Base-by-base conservation (phyloP, 2,113 vertebrate species). In the Neofelis nebulosa region DNA sequence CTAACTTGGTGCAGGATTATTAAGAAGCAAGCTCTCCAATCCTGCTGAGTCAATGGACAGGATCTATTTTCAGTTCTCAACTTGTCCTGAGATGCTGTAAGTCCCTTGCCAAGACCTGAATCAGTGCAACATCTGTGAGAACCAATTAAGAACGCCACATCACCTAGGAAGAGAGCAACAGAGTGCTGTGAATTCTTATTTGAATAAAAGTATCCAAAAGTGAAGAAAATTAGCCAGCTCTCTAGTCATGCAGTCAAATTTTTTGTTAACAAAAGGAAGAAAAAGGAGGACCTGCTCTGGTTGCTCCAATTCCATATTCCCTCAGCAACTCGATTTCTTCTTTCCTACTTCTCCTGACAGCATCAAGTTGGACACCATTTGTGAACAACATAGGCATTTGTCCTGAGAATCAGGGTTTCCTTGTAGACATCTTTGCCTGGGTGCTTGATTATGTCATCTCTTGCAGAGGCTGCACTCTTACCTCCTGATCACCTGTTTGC, bases 51-150 rank as follows among this genome's bases (percentile, higher is more conserved):
- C 97, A 94, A 79, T 41, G 76, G 29, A 18, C 41, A 92, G 94
- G 66, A 88, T 96, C 87, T 94, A 94, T 96, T 98, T 97, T 97
- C 90, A 95, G 83, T 96, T 97, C 88, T 89, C 45, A 48, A 73
- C 95, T 96, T 98, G 94, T 95, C 94, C 95, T 88, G 68, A 97
- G 87, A 90, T 1, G n/a, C 87, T 96, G 69, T 52, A 68, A 96
- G 57, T n/a, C 65, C 92, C 87, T 95, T 85, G 94, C 96, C 96
- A 97, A 95, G 71, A 78, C 15, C 23, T 95, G 86, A 98, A 89
- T 97, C 63, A 92, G 81, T 33, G 18, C 52, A 86, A 82, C 94
- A 88, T 85, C 90, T 92, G 63, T 86, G 78, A 89, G 63, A 95
- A 79, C 68, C 1, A 6, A 90, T 92, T 61, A 94, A 90, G 55